phyloP scores from a whole-genome alignment of 2,797 vertebrate genomes.

The Epinephelus awoara region DNA sequence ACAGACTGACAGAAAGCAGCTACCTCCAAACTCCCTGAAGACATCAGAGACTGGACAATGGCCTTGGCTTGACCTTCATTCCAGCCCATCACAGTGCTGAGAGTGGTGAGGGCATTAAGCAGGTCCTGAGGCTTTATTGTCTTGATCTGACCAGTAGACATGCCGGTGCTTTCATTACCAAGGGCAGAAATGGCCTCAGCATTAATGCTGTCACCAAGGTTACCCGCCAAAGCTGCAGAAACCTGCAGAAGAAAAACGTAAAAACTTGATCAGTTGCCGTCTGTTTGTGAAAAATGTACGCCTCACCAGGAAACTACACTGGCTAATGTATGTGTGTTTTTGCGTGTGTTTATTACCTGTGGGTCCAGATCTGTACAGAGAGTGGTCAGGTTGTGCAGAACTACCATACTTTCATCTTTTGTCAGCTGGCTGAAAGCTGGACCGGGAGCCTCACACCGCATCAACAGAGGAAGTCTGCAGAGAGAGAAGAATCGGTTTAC shows the following conservation, averaged over 20 bases:
- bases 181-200: slow-evolving; percentile 53
- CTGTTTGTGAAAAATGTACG: not conserved
- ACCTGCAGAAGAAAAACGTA: slow-evolving; percentile 53
- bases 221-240: slow-evolving; percentile 73
- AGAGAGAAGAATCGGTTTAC: not conserved
- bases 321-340: not conserved
- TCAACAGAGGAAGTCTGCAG: slow-evolving; percentile 76
- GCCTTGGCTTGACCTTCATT: slow-evolving; percentile 74
- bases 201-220: slow-evolving; percentile 58
- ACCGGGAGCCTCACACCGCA: slow-evolving; percentile 72
- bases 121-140: slow-evolving; percentile 44
- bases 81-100: slow-evolving; percentile 74
- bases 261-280: not conserved
- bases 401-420: not conserved
- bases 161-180: slow-evolving; percentile 61
- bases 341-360: slow-evolving; percentile 62
- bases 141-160: slow-evolving; percentile 76
- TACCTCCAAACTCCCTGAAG: slow-evolving; percentile 70
- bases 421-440: slow-evolving; percentile 72
- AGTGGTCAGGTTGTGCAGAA: slow-evolving; percentile 64
- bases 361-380: slow-evolving; percentile 68
- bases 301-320: not conserved
- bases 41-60: slow-evolving; percentile 69
- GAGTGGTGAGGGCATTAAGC: not conserved
- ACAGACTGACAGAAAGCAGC: not conserved